Conservation (phyloP, 1,140 invertebrate genomes). For the Rhopalosiphum maidis region DNA sequence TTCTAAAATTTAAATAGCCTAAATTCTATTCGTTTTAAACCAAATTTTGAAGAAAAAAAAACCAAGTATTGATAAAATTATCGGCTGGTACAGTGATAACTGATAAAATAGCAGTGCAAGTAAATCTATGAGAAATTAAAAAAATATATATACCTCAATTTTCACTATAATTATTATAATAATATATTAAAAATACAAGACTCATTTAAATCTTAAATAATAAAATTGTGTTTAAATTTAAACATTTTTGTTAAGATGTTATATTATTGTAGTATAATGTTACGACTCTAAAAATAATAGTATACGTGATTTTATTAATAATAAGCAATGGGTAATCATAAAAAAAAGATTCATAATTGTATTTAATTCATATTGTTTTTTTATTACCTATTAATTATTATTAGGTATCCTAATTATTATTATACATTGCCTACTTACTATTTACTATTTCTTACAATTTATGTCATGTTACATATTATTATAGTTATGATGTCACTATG, state of each 20-base stretch:
- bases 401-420: not conserved
- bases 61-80: constrained; percentile 24
- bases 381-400: not conserved
- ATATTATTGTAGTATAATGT: not conserved
- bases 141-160: not conserved
- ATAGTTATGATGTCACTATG: not conserved
- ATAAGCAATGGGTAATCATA: not conserved
- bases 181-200: not conserved
- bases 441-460: constrained; percentile 1
- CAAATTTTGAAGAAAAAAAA: constrained; percentile 25
- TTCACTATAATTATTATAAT: not conserved
- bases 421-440: not conserved
- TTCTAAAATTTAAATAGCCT: not conserved
- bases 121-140: not conserved
- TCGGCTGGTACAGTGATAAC: constrained; percentile 33
- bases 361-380: not conserved
- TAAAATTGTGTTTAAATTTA: not conserved
- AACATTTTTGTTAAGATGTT: not conserved
- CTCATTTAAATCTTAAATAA: not conserved
- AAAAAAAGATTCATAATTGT: not conserved
- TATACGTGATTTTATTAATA: not conserved
- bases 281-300: not conserved
- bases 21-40: not conserved
- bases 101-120: constrained; percentile 34
- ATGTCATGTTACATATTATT: not conserved